These are phyloP conservation scores for Drosophila anomelani DNA, from an alignment of 2,888 invertebrate genomes.

Conservation along the genomic window DNA sequence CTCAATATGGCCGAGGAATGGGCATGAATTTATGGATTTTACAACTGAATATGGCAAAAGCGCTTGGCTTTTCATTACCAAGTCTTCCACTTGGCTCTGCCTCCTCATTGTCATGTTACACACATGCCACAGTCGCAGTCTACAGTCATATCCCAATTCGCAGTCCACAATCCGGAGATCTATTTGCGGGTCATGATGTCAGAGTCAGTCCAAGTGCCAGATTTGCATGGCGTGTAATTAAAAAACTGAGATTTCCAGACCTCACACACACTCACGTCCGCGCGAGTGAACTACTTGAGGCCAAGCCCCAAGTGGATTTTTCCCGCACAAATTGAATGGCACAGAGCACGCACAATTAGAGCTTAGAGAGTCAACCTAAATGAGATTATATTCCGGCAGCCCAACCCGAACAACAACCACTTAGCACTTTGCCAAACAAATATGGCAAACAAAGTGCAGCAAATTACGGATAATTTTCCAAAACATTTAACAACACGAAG, in stretches of 20 bases:
- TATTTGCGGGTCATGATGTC: conserved; percentile 71
- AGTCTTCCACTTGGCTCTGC: conserved; percentile 56
- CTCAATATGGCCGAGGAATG: conserved; percentile 52
- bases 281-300: conserved; percentile 18
- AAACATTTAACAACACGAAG: conserved; percentile 63
- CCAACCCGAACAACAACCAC: conserved; percentile 30
- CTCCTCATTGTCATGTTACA: conserved; percentile 67
- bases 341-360: conserved; percentile 57
- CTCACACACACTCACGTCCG: conserved; percentile 48
- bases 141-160: conserved; percentile 3
- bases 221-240: conserved; percentile 64
- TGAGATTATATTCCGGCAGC: conserved; percentile 11
- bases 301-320: conserved; percentile 28
- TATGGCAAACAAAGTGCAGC: conserved; percentile 56
- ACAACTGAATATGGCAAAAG: conserved; percentile 68
- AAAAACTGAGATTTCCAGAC: conserved; percentile 67
- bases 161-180: conserved; percentile 17
- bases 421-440: conserved; percentile 68
- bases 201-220: conserved; percentile 39
- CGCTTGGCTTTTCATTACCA: conserved; percentile 75
- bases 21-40: conserved; percentile 73
- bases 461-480: conserved; percentile 69
- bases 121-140: conserved; percentile 31
- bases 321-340: conserved; percentile 40
- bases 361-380: conserved; percentile 30